Evolutionary conservation across 2,797 vertebrate species (phyloP).

Genomic region (Phoeniculus purpureus): DNA sequence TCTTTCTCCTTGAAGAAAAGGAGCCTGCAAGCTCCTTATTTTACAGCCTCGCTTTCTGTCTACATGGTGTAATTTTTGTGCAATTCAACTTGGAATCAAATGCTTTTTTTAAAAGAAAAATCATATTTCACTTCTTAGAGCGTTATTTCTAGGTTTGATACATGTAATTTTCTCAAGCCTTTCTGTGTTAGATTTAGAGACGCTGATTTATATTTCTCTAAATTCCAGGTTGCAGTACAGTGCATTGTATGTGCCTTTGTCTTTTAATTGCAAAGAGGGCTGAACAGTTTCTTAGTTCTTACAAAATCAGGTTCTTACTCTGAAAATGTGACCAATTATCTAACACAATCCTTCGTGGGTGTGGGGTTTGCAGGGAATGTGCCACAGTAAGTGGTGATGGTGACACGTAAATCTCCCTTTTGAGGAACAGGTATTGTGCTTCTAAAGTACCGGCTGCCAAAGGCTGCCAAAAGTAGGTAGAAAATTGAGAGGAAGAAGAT

Average conservation of each 20-base stretch:
- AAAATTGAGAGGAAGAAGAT: neutral
- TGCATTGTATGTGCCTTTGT: neutral
- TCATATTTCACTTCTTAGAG: slow-evolving; percentile 18
- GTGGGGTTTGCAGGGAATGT: slow-evolving; percentile 24
- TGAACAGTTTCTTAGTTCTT: slow-evolving; percentile 26
- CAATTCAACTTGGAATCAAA: slow-evolving; percentile 2
- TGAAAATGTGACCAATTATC: slow-evolving; percentile 50
- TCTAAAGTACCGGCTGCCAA: slow-evolving; percentile 18
- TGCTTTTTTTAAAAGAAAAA: neutral
- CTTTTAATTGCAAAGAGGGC: slow-evolving; percentile 37
- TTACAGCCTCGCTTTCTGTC: slow-evolving; percentile 2
- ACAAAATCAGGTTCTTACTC: slow-evolving; percentile 23
- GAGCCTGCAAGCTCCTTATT: neutral
- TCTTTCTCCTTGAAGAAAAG: slow-evolving; percentile 6
- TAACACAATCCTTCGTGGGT: neutral
- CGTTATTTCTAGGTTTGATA: neutral
- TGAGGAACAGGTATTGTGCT: slow-evolving; percentile 21
- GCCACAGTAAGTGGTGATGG: neutral
- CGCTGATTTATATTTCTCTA: slow-evolving; percentile 45
- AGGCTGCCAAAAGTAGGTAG: slow-evolving; percentile 22
- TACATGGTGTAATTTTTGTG: neutral
- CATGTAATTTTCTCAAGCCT: neutral
- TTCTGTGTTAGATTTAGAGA: slow-evolving; percentile 17
- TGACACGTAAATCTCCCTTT: slow-evolving; percentile 23
- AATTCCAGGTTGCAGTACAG: slow-evolving; percentile 26